Evolutionary conservation across 2,113 vertebrate species (phyloP).

Genomic region (Pleuronectes platessa): DNA sequence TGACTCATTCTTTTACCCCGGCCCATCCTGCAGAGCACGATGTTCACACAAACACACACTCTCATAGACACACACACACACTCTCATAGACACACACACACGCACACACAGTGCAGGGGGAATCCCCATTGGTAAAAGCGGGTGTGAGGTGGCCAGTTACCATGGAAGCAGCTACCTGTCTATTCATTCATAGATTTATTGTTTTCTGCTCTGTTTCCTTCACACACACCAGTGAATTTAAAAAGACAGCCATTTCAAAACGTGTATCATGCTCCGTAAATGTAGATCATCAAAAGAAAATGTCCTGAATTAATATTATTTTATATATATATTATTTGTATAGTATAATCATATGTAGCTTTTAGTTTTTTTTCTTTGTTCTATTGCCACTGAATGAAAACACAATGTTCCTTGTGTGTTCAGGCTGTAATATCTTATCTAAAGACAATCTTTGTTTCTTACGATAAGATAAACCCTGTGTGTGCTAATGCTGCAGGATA

Average conservation of each 20-base stretch:
- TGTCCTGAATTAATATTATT: too few relatives aligned
- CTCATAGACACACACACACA: not conserved
- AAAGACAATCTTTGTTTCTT: too few relatives aligned
- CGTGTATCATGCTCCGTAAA: too few relatives aligned
- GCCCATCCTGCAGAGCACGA: constrained; percentile 18
- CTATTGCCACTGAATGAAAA: not conserved
- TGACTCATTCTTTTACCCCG: constrained; percentile 65
- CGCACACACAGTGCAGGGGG: constrained; percentile 21
- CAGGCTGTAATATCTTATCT: too few relatives aligned
- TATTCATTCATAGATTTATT: constrained; percentile 40
- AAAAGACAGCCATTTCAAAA: not conserved
- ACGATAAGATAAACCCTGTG: too few relatives aligned
- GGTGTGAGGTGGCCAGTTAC: constrained; percentile 61
- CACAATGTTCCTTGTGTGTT: too few relatives aligned
- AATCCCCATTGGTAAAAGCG: constrained; percentile 72
- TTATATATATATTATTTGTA: too few relatives aligned
- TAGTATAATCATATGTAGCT: too few relatives aligned
- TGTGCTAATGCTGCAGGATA: too few relatives aligned
- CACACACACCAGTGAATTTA: not conserved
- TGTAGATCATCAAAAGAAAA: not conserved
- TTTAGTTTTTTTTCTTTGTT: too few relatives aligned
- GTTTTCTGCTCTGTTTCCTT: constrained; percentile 6
- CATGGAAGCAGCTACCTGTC: constrained; percentile 64
- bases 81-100: too few relatives aligned
- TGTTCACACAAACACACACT: constrained; percentile 26